phyloP scores from a whole-genome alignment of 1,140 invertebrate genomes.

The Drosophila aff. region DNA sequence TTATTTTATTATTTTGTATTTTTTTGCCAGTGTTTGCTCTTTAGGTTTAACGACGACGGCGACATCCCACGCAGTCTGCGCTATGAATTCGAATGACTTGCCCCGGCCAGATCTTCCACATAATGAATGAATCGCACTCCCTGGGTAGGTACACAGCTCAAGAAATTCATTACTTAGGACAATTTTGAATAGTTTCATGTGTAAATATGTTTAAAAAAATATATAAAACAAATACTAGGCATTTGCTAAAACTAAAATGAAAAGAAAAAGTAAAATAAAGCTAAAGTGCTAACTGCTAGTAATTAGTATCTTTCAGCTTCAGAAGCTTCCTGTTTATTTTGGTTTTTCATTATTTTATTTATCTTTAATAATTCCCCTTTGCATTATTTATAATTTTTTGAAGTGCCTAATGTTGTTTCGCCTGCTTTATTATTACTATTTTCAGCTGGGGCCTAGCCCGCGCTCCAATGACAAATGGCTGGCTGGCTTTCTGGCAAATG shows the following conservation, averaged over 20 bases:
- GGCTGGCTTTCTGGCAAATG: conserved; percentile 66
- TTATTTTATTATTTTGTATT: not conserved
- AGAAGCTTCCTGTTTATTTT: too few species aligned
- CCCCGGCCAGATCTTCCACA: conserved; percentile 66
- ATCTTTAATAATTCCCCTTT: not conserved
- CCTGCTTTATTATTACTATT: conserved; percentile 27
- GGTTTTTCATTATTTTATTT: too few species aligned
- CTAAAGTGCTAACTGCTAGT: too few species aligned
- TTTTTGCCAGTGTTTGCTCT: conserved; percentile 53
- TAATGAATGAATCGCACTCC: conserved; percentile 76
- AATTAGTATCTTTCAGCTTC: accelerated
- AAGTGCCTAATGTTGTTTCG: conserved; percentile 12
- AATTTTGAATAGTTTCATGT: not conserved
- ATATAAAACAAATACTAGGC: not conserved
- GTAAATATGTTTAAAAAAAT: not conserved
- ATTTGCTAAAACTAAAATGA: not conserved
- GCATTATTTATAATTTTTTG: not conserved
- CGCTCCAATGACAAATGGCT: conserved; percentile 45
- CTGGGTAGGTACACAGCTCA: conserved; percentile 17
- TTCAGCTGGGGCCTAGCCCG: conserved; percentile 35
- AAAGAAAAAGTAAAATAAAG: not conserved
- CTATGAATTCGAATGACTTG: conserved; percentile 76
- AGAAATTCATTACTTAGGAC: not conserved
- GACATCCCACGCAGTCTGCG: conserved; percentile 74
- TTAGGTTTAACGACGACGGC: conserved; percentile 47